A percentile compares a stretch with the other conserved stretches of the same genome.
Conservation (phyloP, 2,888 invertebrate species). For the Andrena minutula region DNA sequence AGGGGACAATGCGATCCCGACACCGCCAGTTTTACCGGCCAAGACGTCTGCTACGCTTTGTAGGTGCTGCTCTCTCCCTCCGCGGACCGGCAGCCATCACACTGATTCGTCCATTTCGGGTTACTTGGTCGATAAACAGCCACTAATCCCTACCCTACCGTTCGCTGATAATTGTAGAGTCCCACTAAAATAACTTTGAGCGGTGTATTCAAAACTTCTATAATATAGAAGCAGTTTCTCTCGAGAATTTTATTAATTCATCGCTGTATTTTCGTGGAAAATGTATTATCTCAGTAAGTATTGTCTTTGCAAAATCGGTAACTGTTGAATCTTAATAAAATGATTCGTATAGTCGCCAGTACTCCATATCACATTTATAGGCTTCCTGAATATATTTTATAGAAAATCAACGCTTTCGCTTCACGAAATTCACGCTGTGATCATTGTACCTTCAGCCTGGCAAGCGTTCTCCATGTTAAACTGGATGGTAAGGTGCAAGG, state of each 20-base stretch:
- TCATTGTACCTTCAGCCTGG: background rate
- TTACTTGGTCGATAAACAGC: slow-evolving; percentile 44
- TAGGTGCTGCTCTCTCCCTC: slow-evolving; percentile 80
- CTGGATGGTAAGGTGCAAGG: background rate
- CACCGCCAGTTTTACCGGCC: slow-evolving; percentile 47
- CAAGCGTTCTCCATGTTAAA: background rate
- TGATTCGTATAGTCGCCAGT: too few relatives aligned
- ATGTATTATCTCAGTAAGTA: too few relatives aligned
- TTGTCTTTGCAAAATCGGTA: too few relatives aligned
- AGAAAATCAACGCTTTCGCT: too few relatives aligned
- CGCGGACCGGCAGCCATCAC: background rate
- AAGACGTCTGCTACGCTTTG: slow-evolving; percentile 38
- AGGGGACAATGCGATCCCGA: slow-evolving; percentile 1
- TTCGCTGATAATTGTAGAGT: slow-evolving; percentile 24
- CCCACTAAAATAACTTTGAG: too few relatives aligned
- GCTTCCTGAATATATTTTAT: too few relatives aligned
- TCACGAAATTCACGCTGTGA: background rate
- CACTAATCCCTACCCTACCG: slow-evolving; percentile 16
- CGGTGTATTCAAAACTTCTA: slow-evolving; percentile 5
- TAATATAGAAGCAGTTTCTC: background rate
- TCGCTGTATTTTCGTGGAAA: too few relatives aligned
- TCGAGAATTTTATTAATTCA: background rate
- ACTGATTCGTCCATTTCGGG: background rate
- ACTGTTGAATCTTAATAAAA: too few relatives aligned
- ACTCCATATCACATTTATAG: too few relatives aligned